Percentiles rank a stretch among this genome's conserved stretches.
phyloP scores from a whole-genome alignment of 2,888 invertebrate genomes.

The Xanthorhoe designata region DNA sequence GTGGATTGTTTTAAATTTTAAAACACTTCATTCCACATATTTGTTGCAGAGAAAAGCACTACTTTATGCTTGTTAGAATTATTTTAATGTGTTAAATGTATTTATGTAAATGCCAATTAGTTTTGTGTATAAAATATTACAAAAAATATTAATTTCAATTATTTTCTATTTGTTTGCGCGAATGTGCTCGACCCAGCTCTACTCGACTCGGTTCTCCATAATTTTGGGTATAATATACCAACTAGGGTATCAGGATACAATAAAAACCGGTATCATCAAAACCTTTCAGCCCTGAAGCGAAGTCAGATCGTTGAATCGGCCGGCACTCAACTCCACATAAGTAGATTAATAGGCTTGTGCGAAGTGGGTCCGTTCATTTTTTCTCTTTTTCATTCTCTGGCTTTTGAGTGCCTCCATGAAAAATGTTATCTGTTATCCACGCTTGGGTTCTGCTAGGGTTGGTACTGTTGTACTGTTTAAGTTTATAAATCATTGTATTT shows the following conservation, averaged over 20 bases:
- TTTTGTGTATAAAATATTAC: too few relatives aligned
- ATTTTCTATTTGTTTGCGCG: too few relatives aligned
- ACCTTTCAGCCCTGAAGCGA: conserved; percentile 20
- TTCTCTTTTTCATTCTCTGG: conserved; percentile 41
- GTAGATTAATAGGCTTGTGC: conserved; percentile 51
- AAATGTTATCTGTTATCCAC: conserved; percentile 42
- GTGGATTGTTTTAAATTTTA: not conserved
- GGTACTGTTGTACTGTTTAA: conserved; percentile 10
- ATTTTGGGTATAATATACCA: not conserved
- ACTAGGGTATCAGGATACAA: not conserved
- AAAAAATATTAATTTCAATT: too few relatives aligned
- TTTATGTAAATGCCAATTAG: too few relatives aligned
- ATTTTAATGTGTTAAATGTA: too few relatives aligned
- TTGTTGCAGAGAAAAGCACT: too few relatives aligned
- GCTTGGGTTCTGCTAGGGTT: conserved; percentile 30
- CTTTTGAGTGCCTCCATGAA: conserved; percentile 39
- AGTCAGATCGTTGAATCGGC: conserved; percentile 29
- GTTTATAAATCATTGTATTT: not conserved
- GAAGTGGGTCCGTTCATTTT: conserved; percentile 47
- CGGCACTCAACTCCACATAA: conserved; percentile 45
- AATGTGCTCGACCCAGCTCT: too few relatives aligned
- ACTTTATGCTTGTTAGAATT: too few relatives aligned
- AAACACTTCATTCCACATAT: too few relatives aligned
- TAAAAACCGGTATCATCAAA: conserved; percentile 4
- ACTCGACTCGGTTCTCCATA: too few relatives aligned